Base-by-base conservation (phyloP, 2,797 vertebrate species). In the Cyclura pinguis region DNA sequence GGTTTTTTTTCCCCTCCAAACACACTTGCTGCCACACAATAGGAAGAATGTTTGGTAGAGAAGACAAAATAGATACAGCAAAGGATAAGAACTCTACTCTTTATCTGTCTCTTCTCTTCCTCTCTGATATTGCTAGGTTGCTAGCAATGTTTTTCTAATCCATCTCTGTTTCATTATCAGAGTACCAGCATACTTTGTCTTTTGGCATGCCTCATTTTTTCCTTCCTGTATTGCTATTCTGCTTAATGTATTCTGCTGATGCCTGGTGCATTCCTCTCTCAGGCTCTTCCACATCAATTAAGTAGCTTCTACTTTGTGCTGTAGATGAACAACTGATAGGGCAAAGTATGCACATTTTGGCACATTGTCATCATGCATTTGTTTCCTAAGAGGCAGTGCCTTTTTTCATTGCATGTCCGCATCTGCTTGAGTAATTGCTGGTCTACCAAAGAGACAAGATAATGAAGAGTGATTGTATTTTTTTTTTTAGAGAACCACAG, bases 271-370 rank as follows among this genome's bases (percentile, higher is more conserved):
- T n/a, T 16, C n/a, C 35, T 88, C 77, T 69, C 24, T 81, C 78
- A 55, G 24, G 62, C 62, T 29, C 64, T 81, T 80, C 10, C 77
- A 80, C 6, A 88, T 88, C 59, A 87, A 52, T 80, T 67, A 87
- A 87, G 59, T 22, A 78, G 57, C 59, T 80, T 77, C 14, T 16
- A 77, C 55, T 87, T 38, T 80, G 59, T 67, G 57, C 6, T 8
- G 62, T 29, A 80, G 83, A 85, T 69, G n/a, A 38, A 80, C 24
- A 9, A 85, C 62, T 85, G 76, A 69, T 84, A 64, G 88, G 22
- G 27, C 29, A 27, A 77, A 64, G 32, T 16, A 64, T 24, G 32
- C 72, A 50, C 22, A 47, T 35, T 47, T 89, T 50, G 82, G 72
- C 72, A 52, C 32, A 27, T 52, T 84, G n/a, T 89, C 42, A 57